Conservation (phyloP, 2,888 invertebrate genomes). For the Hylaea fasciaria region DNA sequence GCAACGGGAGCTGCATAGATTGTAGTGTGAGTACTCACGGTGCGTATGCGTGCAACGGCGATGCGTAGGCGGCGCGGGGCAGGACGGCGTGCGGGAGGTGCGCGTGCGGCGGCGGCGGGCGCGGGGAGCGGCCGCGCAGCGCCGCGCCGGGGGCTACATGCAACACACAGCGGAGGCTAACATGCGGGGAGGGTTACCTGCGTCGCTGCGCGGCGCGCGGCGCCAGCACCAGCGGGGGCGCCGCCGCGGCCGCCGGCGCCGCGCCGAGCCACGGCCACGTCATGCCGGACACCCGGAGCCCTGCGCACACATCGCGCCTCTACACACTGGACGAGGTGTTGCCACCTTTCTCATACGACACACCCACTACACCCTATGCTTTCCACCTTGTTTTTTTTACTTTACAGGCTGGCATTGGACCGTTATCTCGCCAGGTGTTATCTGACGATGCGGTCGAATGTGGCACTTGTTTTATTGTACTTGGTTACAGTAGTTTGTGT, state of each 20-base stretch:
- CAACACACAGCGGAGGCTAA: constrained; percentile 65
- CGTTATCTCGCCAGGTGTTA: too few relatives aligned
- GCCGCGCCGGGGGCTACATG: constrained; percentile 89
- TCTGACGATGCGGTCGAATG: too few relatives aligned
- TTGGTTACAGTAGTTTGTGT: too few relatives aligned
- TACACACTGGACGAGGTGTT: constrained; percentile 49
- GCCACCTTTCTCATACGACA: constrained; percentile 17
- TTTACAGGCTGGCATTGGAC: too few relatives aligned
- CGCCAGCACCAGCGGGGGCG: constrained; percentile 89
- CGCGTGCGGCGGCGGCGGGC: constrained; percentile 87
- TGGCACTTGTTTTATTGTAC: too few relatives aligned
- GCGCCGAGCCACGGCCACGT: constrained; percentile 91
- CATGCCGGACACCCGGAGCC: constrained; percentile 91
- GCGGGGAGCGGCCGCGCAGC: constrained; percentile 89
- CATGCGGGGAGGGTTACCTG: constrained; percentile 84
- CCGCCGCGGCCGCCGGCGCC: constrained; percentile 85
- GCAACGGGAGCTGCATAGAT: constrained; percentile 36
- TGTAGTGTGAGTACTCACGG: constrained; percentile 89
- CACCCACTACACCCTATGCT: background rate
- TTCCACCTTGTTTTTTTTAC: background rate
- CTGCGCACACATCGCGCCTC: constrained; percentile 83
- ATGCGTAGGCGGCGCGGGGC: constrained; percentile 88
- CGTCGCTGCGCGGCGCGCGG: constrained; percentile 90
- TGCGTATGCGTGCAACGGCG: constrained; percentile 94
- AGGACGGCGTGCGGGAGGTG: constrained; percentile 88